Evolutionary conservation across 2,888 invertebrate genomes (phyloP), one percentile per base, ranked within the genome.

Genomic region (Microdon myrmicae): DNA sequence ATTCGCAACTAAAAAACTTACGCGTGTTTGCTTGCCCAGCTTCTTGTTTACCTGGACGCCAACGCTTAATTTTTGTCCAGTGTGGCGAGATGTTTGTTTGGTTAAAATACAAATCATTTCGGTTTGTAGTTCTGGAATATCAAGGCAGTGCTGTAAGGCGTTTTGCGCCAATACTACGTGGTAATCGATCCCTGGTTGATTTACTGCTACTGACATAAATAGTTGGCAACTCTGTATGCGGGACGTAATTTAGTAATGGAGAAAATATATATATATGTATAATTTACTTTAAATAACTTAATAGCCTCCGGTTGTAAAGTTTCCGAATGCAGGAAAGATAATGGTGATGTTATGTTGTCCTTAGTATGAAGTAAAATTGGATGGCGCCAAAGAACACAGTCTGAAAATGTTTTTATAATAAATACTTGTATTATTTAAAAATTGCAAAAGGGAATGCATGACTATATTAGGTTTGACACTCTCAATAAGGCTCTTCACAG

Each of bases 111-210:
- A 92, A 73, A 92, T 90, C 75, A 98, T 86, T 84, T 98, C 97
- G 75, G 94, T 90, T 79, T 94, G 95, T 69, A 98, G 85, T 82
- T 95, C 94, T 31, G 88, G 85, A 78, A 90, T 89, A 72, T 93
- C 92, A 60, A 97, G 83, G 78, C 96, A 96, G 78, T 93, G 92
- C 75, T 93, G 92, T 51, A 98, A 84, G 20, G 96, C 94, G 80
- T 96, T 96, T 85, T 97, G 97, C 9, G 96, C 96, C 60, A 98
- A 84, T 58, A 94, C 94, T 73, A 98, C 96, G 82, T 98, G 97
- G 82, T 96, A 96, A 83, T 98, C 97, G 72, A 97, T 92, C 75
- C 95, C 94, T 45, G 95, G 92, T 74, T 93, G 92, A 81, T 96
- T 96, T 70, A 98, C 92, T 31, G 93, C 90, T 67, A 96, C 96